Percentiles rank a stretch among this genome's conserved stretches.
phyloP scores from a whole-genome alignment of 2,797 vertebrate genomes.

The Lepidocolaptes lacrymiger region DNA sequence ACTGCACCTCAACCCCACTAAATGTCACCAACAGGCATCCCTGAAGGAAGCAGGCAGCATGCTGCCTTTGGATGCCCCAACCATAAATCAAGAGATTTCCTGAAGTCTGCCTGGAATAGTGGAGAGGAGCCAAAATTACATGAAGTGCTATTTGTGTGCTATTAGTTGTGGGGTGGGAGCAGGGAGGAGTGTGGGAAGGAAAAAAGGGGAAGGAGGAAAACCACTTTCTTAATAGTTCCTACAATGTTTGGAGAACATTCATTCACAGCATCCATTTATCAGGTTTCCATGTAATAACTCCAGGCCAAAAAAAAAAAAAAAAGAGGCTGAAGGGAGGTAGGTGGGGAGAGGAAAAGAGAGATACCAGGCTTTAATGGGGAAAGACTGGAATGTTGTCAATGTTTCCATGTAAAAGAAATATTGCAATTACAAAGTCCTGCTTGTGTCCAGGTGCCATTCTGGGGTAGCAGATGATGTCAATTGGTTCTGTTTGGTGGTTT shows the following conservation, averaged over 20 bases:
- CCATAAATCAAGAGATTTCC: constrained; percentile 72
- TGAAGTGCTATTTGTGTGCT: constrained; percentile 66
- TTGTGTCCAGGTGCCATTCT: neutral
- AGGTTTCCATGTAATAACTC: constrained; percentile 35
- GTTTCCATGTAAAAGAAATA: constrained; percentile 35
- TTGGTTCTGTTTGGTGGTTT: neutral
- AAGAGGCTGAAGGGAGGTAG: neutral
- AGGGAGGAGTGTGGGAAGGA: constrained; percentile 42
- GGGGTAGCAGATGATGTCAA: neutral
- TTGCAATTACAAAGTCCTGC: neutral
- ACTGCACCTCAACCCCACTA: constrained; percentile 52
- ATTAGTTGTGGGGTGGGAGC: constrained; percentile 45
- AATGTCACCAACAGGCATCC: constrained; percentile 64
- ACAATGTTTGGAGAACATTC: constrained; percentile 55
- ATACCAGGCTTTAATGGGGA: neutral
- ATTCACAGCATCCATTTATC: constrained; percentile 57
- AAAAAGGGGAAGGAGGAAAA: constrained; percentile 61
- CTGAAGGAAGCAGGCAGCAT: constrained; percentile 59
- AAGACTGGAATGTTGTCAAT: neutral
- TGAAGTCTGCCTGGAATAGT: constrained; percentile 63
- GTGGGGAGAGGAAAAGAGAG: neutral
- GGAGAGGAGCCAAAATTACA: constrained; percentile 61
- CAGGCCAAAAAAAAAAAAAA: neutral
- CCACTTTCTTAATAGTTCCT: constrained; percentile 61
- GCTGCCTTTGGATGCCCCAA: constrained; percentile 60